Evolutionary conservation across 2,797 vertebrate species (phyloP).

Genomic region (Pseudochirops corinnae): DNA sequence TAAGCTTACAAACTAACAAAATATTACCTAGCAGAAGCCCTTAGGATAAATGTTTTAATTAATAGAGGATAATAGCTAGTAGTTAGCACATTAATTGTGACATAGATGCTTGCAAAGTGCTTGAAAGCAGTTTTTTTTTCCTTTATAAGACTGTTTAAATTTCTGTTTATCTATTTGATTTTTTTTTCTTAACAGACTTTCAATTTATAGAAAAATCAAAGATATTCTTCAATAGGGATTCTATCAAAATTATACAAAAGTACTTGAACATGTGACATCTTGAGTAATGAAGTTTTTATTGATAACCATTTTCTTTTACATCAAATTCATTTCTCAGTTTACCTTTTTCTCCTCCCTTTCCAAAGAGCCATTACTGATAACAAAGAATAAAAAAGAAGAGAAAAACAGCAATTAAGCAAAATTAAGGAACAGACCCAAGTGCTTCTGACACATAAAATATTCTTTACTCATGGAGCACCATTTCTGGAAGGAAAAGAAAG

Average conservation of each 20-base stretch:
- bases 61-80: neutral
- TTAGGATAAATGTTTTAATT: neutral
- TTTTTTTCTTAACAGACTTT: neutral
- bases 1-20: neutral
- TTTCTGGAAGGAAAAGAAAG: neutral
- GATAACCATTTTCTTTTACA: neutral
- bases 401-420: neutral
- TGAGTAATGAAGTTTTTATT: neutral
- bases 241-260: neutral
- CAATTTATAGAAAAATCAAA: neutral
- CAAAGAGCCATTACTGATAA: neutral
- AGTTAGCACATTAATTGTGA: constrained; percentile 3
- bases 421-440: neutral
- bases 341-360: neutral
- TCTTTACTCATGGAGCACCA: neutral
- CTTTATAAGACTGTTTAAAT: neutral
- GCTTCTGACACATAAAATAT: neutral
- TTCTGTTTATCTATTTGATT: neutral
- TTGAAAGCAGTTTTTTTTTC: neutral
- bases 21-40: neutral
- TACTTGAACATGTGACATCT: neutral
- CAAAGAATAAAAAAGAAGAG: neutral
- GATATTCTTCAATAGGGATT: neutral
- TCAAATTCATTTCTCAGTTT: neutral
- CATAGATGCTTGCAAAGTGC: neutral